Conservation (phyloP, 2,113 vertebrate genomes). For the Aspidoscelis tigris region DNA sequence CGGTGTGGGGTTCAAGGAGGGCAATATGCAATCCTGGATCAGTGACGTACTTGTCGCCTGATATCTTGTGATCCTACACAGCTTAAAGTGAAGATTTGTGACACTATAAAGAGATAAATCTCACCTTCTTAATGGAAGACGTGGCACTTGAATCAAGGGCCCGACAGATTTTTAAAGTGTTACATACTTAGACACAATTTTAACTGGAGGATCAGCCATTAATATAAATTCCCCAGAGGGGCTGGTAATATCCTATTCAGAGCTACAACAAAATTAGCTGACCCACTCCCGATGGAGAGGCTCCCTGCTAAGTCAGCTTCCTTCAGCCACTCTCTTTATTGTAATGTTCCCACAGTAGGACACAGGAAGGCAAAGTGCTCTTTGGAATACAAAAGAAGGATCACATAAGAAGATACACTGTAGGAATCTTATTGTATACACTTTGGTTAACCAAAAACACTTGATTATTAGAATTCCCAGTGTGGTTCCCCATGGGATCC, state of each 20-base stretch:
- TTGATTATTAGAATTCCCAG: slow-evolving; percentile 22
- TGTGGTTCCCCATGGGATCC: neutral
- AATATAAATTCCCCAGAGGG: slow-evolving; percentile 44
- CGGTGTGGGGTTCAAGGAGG: slow-evolving; percentile 27
- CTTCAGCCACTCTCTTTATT: slow-evolving; percentile 35
- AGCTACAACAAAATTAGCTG: slow-evolving; percentile 48
- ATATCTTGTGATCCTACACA: slow-evolving; percentile 26
- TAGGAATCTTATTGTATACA: slow-evolving; percentile 28
- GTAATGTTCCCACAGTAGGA: slow-evolving; percentile 43
- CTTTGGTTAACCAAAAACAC: slow-evolving; percentile 28
- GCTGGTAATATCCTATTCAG: slow-evolving; percentile 43
- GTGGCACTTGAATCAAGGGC: slow-evolving; percentile 45
- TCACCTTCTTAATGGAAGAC: slow-evolving; percentile 43
- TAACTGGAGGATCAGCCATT: slow-evolving; percentile 42
- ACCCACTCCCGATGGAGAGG: slow-evolving; percentile 38
- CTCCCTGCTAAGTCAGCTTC: slow-evolving; percentile 39
- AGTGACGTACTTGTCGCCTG: slow-evolving; percentile 23
- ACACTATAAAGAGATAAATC: slow-evolving; percentile 42
- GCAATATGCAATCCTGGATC: slow-evolving; percentile 8
- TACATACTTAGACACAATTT: slow-evolving; percentile 45
- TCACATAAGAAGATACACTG: slow-evolving; percentile 36
- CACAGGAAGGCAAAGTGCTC: slow-evolving; percentile 43
- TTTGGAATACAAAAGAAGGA: slow-evolving; percentile 40
- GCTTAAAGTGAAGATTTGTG: slow-evolving; percentile 38
- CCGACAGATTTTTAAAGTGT: slow-evolving; percentile 43